Evolutionary conservation across 2,888 invertebrate species (phyloP).

Genomic region (Chymomyza procnemis): DNA sequence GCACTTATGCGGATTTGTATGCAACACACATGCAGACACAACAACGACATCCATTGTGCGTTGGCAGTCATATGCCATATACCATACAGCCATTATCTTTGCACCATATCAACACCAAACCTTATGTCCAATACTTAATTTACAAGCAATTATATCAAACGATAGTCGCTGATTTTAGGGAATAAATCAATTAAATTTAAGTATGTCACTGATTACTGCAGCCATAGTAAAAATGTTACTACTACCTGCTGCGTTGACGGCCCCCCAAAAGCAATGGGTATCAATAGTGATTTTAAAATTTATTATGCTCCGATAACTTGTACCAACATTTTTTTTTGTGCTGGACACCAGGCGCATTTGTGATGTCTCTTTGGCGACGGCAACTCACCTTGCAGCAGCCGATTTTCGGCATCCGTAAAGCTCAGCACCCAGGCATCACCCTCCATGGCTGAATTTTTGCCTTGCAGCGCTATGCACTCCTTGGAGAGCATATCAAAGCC

Average conservation of each 20-base stretch:
- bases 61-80: neutral
- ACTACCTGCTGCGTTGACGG: neutral
- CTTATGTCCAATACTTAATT: constrained; percentile 48
- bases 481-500: constrained; percentile 96
- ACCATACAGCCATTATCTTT: constrained; percentile 7
- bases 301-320: constrained; percentile 8
- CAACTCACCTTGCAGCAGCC: constrained; percentile 86
- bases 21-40: neutral
- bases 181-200: constrained; percentile 73
- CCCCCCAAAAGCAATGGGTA: constrained; percentile 8
- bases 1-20: neutral
- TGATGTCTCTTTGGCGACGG: constrained; percentile 62
- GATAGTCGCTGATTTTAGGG: constrained; percentile 58
- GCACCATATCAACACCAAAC: constrained; percentile 3
- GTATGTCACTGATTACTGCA: constrained; percentile 65
- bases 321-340: constrained; percentile 20
- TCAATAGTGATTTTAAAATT: constrained; percentile 35
- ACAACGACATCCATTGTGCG: neutral
- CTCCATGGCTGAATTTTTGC: constrained; percentile 94
- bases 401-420: constrained; percentile 94
- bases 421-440: constrained; percentile 97
- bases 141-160: constrained; percentile 72
- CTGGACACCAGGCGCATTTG: too few relatives aligned
- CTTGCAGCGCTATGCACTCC: constrained; percentile 90
- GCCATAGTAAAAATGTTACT: constrained; percentile 19